Percentiles rank a stretch among this genome's conserved stretches.
These are phyloP conservation scores for roundworm (Caenorhabditis elegans) DNA, from an alignment of 1,140 invertebrate genomes.

Conservation along the genomic window DNA sequence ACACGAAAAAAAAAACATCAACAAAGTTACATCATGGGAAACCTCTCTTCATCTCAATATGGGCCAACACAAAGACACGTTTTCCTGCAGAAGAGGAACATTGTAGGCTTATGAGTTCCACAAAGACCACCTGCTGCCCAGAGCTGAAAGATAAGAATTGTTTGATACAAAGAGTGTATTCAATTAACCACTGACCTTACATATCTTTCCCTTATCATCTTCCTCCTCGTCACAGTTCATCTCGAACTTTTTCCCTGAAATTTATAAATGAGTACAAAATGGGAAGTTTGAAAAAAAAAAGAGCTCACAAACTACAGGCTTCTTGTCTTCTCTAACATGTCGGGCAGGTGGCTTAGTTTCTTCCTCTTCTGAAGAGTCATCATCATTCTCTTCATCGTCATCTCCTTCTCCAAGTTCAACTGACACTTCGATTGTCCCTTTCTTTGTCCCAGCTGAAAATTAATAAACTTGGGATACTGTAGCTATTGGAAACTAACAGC, in stretches of 20 bases:
- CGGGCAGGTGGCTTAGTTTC: not conserved
- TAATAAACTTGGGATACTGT: too few species aligned
- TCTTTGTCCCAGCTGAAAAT: not conserved
- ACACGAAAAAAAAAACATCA: not conserved
- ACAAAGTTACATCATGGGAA: slow-evolving; percentile 1
- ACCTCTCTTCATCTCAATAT: not conserved
- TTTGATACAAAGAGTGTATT: not conserved
- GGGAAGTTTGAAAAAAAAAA: not conserved
- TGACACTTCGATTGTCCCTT: not conserved
- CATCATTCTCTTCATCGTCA: not conserved
- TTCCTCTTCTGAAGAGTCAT: not conserved
- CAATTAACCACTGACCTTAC: not conserved
- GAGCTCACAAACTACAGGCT: slow-evolving; percentile 4
- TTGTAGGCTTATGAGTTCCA: slow-evolving; percentile 49
- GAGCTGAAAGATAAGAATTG: not conserved
- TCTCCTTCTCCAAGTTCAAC: not conserved
- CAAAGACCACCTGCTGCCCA: slow-evolving; percentile 52
- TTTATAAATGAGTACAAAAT: not conserved
- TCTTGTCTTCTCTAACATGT: not conserved
- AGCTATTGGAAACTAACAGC: too few species aligned
- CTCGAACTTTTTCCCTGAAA: slow-evolving; percentile 21
- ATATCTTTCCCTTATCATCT: slow-evolving; percentile 13
- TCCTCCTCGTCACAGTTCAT: slow-evolving; percentile 40
- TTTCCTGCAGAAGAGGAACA: slow-evolving; percentile 55
- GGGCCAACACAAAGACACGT: slow-evolving; percentile 57